phyloP scores from a whole-genome alignment of 2,888 invertebrate genomes.

The Neoitamus cyanurus region DNA sequence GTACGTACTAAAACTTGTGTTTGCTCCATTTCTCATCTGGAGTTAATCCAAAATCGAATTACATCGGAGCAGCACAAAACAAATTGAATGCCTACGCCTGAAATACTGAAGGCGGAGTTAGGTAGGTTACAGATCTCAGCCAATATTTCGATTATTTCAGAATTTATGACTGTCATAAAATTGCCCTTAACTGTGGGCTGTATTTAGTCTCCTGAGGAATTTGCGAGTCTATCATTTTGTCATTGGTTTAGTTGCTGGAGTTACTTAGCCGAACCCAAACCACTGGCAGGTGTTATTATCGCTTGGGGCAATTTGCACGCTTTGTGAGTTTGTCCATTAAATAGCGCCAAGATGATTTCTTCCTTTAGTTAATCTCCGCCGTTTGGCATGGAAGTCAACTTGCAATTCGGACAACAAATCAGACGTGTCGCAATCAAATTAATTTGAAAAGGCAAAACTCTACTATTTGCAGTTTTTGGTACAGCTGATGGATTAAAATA shows the following conservation, averaged over 20 bases:
- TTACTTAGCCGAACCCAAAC: background rate
- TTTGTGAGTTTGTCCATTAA: background rate
- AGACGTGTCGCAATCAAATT: background rate
- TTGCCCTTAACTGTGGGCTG: background rate
- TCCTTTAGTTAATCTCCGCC: background rate
- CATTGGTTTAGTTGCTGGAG: background rate
- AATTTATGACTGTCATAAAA: constrained; percentile 12
- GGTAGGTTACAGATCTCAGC: background rate
- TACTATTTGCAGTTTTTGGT: no score
- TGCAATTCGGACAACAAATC: background rate
- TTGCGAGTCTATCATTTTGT: constrained; percentile 3
- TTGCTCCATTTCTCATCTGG: background rate
- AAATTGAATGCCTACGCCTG: background rate
- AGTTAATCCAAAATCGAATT: constrained; percentile 11
- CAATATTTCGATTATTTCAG: constrained; percentile 18
- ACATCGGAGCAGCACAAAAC: background rate
- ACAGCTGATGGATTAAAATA: no score
- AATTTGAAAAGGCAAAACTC: background rate
- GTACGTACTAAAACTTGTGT: background rate
- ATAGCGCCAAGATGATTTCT: background rate
- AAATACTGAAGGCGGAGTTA: background rate
- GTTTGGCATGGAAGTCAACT: background rate
- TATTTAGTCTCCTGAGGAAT: constrained; percentile 2
- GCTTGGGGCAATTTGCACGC: background rate
- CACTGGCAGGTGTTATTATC: background rate